Evolutionary conservation across 2,888 invertebrate species (phyloP).

Genomic region (Tipula helvola): DNA sequence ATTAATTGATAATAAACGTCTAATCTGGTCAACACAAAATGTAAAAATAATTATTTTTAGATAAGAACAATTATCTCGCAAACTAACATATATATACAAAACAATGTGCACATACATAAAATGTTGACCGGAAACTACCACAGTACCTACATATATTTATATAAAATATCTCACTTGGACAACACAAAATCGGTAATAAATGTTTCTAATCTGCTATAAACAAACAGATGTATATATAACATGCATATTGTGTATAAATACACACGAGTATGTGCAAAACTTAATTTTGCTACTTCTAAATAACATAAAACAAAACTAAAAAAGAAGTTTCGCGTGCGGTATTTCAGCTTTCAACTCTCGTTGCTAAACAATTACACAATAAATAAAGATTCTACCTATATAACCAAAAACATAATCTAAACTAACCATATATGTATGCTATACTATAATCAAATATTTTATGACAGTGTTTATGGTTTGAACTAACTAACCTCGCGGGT

Average conservation of each 20-base stretch:
- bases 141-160: too few species aligned
- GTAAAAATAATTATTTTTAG: not conserved
- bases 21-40: not conserved
- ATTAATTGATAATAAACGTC: not conserved
- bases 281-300: not conserved
- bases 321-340: not conserved
- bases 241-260: not conserved
- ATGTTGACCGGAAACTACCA: not conserved
- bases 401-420: not conserved
- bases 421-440: not conserved
- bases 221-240: not conserved
- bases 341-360: not conserved
- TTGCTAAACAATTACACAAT: not conserved
- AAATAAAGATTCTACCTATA: not conserved
- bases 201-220: not conserved
- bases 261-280: not conserved
- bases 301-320: not conserved
- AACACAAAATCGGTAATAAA: not conserved
- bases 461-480: constrained; percentile 4
- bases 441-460: not conserved
- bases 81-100: not conserved
- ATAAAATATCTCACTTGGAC: not conserved
- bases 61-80: not conserved
- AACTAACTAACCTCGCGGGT: not conserved
- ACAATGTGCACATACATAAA: not conserved